Conservation (phyloP, 1,140 invertebrate species). For the Mercenaria mercenaria region DNA sequence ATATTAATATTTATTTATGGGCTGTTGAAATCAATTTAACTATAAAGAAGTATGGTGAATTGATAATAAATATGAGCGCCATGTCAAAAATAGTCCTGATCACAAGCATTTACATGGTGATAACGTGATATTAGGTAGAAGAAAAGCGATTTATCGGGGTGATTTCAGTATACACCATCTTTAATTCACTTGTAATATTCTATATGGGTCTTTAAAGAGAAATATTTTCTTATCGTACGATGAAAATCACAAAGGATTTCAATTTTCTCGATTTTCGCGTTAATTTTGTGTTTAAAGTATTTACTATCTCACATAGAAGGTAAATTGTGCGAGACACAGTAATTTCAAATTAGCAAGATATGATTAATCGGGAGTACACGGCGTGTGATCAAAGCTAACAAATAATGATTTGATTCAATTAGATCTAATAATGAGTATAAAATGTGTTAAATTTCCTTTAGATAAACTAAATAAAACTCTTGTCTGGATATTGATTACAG, state of each 20-base stretch:
- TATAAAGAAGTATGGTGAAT: slow-evolving; percentile 37
- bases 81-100: slow-evolving; percentile 39
- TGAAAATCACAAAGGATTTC: slow-evolving; percentile 49
- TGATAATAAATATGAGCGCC: slow-evolving; percentile 52
- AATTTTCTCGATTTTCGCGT: slow-evolving; percentile 57
- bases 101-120: slow-evolving; percentile 22
- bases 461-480: neutral
- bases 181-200: slow-evolving; percentile 38
- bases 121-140: slow-evolving; percentile 49
- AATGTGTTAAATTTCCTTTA: neutral
- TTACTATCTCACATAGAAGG: slow-evolving; percentile 44
- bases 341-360: slow-evolving; percentile 34
- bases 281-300: slow-evolving; percentile 60
- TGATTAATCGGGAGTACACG: slow-evolving; percentile 40
- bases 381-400: slow-evolving; percentile 5
- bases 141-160: slow-evolving; percentile 29
- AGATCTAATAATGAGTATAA: slow-evolving; percentile 40
- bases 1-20: slow-evolving; percentile 58
- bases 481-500: neutral
- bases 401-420: slow-evolving; percentile 51
- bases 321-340: slow-evolving; percentile 47
- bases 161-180: slow-evolving; percentile 33
- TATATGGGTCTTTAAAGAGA: slow-evolving; percentile 44
- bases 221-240: slow-evolving; percentile 50
- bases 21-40: slow-evolving; percentile 45